Base-by-base conservation (phyloP, 2,888 invertebrate genomes). In the Oligia latruncula region DNA sequence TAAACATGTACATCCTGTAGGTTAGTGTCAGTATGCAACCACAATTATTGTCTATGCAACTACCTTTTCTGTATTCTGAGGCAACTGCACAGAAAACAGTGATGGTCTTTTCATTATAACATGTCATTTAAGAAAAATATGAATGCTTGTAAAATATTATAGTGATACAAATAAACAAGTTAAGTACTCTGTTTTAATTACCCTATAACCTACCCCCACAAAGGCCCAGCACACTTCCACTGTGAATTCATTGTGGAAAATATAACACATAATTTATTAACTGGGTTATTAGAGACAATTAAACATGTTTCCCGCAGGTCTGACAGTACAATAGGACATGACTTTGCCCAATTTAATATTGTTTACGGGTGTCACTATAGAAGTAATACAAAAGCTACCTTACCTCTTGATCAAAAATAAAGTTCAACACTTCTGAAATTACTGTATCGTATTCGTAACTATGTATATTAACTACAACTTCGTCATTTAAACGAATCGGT, bases 361-460 rank as follows among this genome's bases (percentile, higher is more conserved):
- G 17, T 43, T 43, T 83, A 20, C 13, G 4, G 40, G 67, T 55
- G 11, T 35, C n/a, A 60, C 8, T 29, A 15, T 9, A 3, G 43
- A 67, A 35, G 4, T 73, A 52, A 46, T 49, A 35, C 11, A 46
- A 20, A 15, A 60, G 9, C 5, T 52, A 43, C 9, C 49, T 89
- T 90, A 96, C 96, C 88, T 93, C 89, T 73, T 90, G 85, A 35
- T 92, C 92, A 55, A 95, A 88, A 29, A 95, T 80, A 9, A 85
- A 80, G 23, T 89, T 80, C n/a, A 95, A 71, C 70, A 96, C 88
- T 74, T 95, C 92, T 70, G 88, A 90, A 49, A 95, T 84, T 17
- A 90, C 86, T 20, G 93, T 76, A 52, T 89, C 87, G 29, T 82
- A 87, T n/a, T 91, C 90, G 8, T 77, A 82, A 23, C 84, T 87